Conservation (phyloP, 2,888 invertebrate genomes). For the Tinea trinotella region DNA sequence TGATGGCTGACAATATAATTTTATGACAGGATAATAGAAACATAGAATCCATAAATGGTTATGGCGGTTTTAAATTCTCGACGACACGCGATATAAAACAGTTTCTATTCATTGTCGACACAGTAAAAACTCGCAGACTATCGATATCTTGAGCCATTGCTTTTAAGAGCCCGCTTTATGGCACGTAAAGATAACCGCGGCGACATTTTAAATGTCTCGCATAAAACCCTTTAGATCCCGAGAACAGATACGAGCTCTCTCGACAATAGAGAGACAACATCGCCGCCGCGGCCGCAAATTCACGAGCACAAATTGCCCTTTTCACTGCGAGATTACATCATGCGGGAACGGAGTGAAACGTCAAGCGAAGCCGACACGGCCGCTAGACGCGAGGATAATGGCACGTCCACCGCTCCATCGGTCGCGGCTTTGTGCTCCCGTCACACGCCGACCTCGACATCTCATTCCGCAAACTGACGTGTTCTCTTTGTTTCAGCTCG, state of each 20-base stretch:
- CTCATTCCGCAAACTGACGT: constrained; percentile 60
- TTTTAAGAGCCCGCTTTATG: constrained; percentile 15
- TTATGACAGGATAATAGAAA: neutral
- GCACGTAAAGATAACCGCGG: constrained; percentile 18
- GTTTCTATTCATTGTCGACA: constrained; percentile 7
- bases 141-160: constrained; percentile 11
- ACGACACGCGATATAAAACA: constrained; percentile 11
- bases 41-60: constrained; percentile 4
- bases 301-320: constrained; percentile 72
- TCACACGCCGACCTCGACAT: constrained; percentile 63
- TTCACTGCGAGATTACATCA: constrained; percentile 73
- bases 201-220: constrained; percentile 18
- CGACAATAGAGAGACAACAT: constrained; percentile 60
- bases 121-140: constrained; percentile 5
- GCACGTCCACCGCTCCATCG: constrained; percentile 72
- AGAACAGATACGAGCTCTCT: constrained; percentile 10
- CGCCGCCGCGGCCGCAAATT: constrained; percentile 63
- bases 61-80: neutral
- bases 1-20: neutral
- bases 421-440: constrained; percentile 58
- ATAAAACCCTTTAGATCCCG: constrained; percentile 17
- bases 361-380: constrained; percentile 72
- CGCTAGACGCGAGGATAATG: constrained; percentile 72
- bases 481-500: constrained; percentile 84
- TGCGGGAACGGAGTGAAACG: constrained; percentile 73